A percentile compares a stretch with the other conserved stretches of the same genome.
Evolutionary conservation across 2,113 vertebrate species (phyloP).

Genomic region (Heliornis fulica): DNA sequence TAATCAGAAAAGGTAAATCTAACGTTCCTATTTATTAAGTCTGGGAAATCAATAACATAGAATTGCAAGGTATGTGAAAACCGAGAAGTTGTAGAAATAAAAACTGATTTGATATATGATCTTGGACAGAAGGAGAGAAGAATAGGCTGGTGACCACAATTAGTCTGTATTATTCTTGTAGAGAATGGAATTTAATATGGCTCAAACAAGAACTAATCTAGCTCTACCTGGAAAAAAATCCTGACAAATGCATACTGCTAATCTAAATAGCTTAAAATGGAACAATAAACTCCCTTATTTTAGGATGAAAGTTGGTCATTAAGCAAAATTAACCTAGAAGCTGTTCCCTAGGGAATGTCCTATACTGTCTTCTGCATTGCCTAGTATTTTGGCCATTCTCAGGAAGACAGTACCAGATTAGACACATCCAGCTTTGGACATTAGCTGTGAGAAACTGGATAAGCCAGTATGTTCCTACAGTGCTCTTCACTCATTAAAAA

Average conservation of each 20-base stretch:
- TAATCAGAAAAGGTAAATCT: not conserved
- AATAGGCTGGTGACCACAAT: not conserved
- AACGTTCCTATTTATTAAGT: not conserved
- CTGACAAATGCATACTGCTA: not conserved
- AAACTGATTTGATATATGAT: not conserved
- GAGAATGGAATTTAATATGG: not conserved
- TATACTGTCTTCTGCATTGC: not conserved
- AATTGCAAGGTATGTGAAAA: not conserved
- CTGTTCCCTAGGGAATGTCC: not conserved
- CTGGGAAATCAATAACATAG: not conserved
- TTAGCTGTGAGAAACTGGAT: not conserved
- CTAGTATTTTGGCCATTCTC: not conserved
- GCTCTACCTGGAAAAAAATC: no score
- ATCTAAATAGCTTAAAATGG: not conserved
- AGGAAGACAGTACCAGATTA: not conserved
- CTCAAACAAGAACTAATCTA: not conserved
- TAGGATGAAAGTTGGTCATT: not conserved
- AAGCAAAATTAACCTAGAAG: not conserved
- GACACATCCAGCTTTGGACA: not conserved
- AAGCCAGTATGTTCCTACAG: not conserved
- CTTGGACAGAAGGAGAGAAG: not conserved
- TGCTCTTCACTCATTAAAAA: not conserved
- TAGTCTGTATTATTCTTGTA: not conserved
- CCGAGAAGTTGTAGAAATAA: not conserved
- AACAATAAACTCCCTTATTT: not conserved